A percentile compares a stretch with the other conserved stretches of the same genome.
phyloP scores from a whole-genome alignment of 2,113 vertebrate genomes.

The Phocoena sinus region DNA sequence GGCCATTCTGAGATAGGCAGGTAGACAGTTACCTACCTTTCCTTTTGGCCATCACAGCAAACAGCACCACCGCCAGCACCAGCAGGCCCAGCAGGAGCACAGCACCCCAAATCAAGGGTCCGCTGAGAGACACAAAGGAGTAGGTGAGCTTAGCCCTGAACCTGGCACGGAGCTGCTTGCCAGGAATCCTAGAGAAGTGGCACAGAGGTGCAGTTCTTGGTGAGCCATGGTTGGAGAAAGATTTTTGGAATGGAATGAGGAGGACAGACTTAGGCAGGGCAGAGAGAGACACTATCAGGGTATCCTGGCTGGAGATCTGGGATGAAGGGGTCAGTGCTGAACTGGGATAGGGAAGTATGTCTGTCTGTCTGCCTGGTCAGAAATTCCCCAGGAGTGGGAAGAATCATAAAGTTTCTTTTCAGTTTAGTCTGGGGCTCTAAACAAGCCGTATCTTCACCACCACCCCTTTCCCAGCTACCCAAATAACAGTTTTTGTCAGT shows the following conservation, averaged over 20 bases:
- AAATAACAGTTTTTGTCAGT: background rate
- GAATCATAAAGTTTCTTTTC: background rate
- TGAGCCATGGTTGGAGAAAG: background rate
- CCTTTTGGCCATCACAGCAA: conserved; percentile 47
- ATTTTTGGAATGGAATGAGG: background rate
- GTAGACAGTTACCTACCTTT: conserved; percentile 40
- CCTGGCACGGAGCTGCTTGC: background rate
- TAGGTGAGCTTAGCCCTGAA: background rate
- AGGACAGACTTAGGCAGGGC: too few species aligned
- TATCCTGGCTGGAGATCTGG: background rate
- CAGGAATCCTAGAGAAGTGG: background rate
- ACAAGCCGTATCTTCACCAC: background rate
- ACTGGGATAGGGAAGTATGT: background rate
- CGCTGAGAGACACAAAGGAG: conserved; percentile 18
- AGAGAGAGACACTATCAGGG: background rate
- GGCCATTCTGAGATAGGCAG: too few species aligned
- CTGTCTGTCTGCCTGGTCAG: background rate
- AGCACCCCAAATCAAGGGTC: conserved; percentile 43
- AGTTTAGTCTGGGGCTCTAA: background rate
- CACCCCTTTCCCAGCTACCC: background rate
- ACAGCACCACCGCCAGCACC: background rate
- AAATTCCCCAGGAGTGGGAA: background rate
- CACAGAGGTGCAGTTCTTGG: background rate
- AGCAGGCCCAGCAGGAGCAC: conserved; percentile 54
- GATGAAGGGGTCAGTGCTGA: background rate